Base-by-base conservation (phyloP, 2,888 invertebrate genomes). In the Folsomia candida region DNA sequence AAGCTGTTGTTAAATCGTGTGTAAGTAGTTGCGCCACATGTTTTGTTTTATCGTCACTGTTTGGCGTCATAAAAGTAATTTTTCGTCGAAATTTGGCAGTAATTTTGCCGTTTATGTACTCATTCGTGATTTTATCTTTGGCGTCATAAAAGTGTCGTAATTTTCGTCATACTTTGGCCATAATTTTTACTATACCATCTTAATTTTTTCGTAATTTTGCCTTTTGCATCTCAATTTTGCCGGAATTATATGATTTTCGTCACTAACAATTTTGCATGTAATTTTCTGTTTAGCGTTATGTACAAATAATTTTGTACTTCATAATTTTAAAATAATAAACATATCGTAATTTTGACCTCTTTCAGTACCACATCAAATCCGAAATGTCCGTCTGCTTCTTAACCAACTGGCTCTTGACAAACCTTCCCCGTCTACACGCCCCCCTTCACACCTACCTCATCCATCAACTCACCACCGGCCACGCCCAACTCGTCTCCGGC, bases 341-440 rank as follows among this genome's bases (percentile, higher is more conserved):
- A 9, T 14, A 47, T 22, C 24, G 18, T 3, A 54, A 54, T 22
- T 59, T 24, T 22, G 6, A 4, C 18, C 37, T 64, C 58, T 74
- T 83, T 51, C 78, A 86, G 86, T 93, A 92, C 84, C 91, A 92
- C 82, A 88, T 89, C 28, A 91, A 92, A 83, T 88, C 88, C 72
- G 85, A 86, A 62, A 87, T 93, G 77, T 91, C 91, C 65, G 85
- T 89, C 25, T 89, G 89, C 71, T 93, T 88, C 82, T 89, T 93
- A 71, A 88, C 89, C 66, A 91, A 92, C 82, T 94, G 93, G 93
- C 86, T 93, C 26, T 88, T 88, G 80, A 88, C 89, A 75, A 89
- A 94, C 84, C 89, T 91, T 72, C 91, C 91, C 54, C 86, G 92
- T 58, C 85, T 93, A 57, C 86, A 93, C 57, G 85, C 90, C 69